Evolutionary conservation across 2,113 vertebrate genomes (phyloP).

Genomic region (Plecotus auritus): DNA sequence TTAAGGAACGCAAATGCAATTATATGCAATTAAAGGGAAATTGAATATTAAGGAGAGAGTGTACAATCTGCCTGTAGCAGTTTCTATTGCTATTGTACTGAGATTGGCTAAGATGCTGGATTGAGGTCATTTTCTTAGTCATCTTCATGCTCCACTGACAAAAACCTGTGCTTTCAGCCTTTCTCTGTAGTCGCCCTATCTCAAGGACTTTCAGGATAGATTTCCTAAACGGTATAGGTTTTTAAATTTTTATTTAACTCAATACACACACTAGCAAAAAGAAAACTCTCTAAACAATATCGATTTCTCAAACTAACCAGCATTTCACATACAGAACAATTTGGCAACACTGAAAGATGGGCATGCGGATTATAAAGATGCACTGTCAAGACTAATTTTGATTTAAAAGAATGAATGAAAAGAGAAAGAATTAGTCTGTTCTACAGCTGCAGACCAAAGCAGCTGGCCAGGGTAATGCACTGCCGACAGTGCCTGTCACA

Average conservation of each 20-base stretch:
- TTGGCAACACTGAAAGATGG: not conserved
- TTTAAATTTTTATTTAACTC: not conserved
- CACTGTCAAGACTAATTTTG: not conserved
- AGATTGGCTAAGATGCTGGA: not conserved
- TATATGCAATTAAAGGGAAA: slow-evolving; percentile 20
- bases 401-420: not conserved
- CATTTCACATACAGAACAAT: not conserved
- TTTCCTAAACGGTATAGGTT: not conserved
- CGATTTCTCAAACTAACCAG: not conserved
- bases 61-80: not conserved
- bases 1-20: not conserved
- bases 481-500: slow-evolving; percentile 19
- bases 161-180: slow-evolving; percentile 23
- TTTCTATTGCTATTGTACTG: not conserved
- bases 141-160: slow-evolving; percentile 31
- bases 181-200: not conserved
- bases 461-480: slow-evolving; percentile 9
- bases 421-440: not conserved
- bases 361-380: not conserved
- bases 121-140: slow-evolving; percentile 5
- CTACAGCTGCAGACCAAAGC: slow-evolving; percentile 11
- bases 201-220: not conserved
- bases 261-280: not conserved
- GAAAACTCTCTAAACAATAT: not conserved
- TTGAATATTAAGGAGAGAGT: not conserved